Evolutionary conservation across 2,888 invertebrate genomes (phyloP), one percentile per base, ranked within the genome.

Genomic region (Tromatobia lineatoria): DNA sequence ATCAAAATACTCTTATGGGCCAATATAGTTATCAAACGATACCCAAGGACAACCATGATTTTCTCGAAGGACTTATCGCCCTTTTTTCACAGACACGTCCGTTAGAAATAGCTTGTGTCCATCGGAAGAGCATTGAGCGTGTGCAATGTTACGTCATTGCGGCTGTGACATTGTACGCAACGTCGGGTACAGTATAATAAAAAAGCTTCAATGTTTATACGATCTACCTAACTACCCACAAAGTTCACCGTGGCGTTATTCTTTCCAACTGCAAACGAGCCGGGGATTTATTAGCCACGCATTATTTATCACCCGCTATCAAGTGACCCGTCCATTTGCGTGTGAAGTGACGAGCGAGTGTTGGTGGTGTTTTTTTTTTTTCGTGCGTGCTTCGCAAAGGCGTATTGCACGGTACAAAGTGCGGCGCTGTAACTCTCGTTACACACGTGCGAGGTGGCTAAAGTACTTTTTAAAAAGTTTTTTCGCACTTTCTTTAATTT

Each of bases 301-400:
- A 80, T 73, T 80, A 80, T 80, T 80, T 74, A 67, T 80, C 80
- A 74, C 54, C 52, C 66, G 66, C 73, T 66, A 54, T 74, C 66
- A 80, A 80, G 74, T 74, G 66, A 66, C 64, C 73, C 57, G 73
- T 71, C 54, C 64, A 61, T 74, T 74, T 50, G 54, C 47, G 45
- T 50, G 61, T 50, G 13, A 6, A 57, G 25, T 50, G n/a, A 54
- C 54, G 23, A 10, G 54, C 13, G 47, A 70, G 52, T 57, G 76
- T 67, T 20, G 25, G 54, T 54, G 54, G 23, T 11, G n/a, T n/a
- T n/a, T n/a, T n/a, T n/a, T n/a, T n/a, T n/a, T 23, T 20, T 54
- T 2, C 13, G 42, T 20, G 42, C 45, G 77, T 45, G 70, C 70
- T 50, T 57, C 50, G 67, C 57, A 73, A 61, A 29, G 7, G 13